phyloP scores from a whole-genome alignment of 2,888 invertebrate species.

The Slavum lentiscoides region DNA sequence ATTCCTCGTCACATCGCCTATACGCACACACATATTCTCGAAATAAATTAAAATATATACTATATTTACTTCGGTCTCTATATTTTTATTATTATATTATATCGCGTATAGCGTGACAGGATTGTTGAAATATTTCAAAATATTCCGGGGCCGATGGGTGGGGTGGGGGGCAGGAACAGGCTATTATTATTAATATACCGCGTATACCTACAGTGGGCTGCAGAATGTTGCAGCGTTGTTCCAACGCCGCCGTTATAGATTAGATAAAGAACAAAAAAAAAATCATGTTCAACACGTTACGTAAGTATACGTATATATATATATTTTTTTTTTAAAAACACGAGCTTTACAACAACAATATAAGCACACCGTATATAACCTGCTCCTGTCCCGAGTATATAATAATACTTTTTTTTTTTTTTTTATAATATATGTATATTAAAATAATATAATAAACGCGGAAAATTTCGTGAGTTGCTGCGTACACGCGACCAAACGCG shows the following conservation, averaged over 20 bases:
- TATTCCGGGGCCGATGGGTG: no score
- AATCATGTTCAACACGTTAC: background rate
- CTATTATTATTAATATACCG: no score
- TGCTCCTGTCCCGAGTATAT: background rate
- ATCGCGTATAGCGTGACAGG: background rate
- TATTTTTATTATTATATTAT: background rate
- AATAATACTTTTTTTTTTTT: background rate
- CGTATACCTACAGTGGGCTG: no score
- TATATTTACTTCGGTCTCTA: background rate
- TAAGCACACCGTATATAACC: no score
- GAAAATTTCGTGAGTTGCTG: no score
- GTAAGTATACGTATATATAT: background rate
- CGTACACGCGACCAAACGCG: no score
- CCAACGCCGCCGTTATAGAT: background rate
- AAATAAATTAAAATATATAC: conserved; percentile 16
- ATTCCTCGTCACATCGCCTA: no score
- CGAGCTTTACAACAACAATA: background rate
- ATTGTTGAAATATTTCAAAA: background rate
- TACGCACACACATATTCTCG: background rate
- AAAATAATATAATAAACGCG: no score
- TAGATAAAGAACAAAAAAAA: background rate
- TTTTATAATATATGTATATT: no score
- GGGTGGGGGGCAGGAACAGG: no score
- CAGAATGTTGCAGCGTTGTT: no score
- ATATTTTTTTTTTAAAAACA: background rate